Base-by-base conservation (phyloP, 2,797 vertebrate genomes). In the Microcaecilia unicolor region DNA sequence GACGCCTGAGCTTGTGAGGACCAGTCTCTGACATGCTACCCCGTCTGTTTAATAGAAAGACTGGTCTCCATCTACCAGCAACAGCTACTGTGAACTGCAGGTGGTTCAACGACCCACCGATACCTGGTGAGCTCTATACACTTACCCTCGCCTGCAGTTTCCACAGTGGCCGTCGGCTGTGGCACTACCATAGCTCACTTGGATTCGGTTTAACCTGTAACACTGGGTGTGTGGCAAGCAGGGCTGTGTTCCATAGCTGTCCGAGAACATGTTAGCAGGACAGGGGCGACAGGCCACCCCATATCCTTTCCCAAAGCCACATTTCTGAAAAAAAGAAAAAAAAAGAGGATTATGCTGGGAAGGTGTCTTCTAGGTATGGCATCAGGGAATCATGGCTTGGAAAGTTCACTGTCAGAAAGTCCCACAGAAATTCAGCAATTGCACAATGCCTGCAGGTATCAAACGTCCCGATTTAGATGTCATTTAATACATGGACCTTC, bases 111-210 rank as follows among this genome's bases (percentile, higher is more conserved):
- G n/a, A n/a, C n/a, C n/a, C n/a, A n/a, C n/a, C n/a, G n/a, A n/a
- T n/a, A n/a, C n/a, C n/a, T n/a, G n/a, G n/a, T 19, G 20, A 5
- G 20, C 5, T 19, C 19, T 18, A 31, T 44, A 1, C 6, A 5
- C 52, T 78, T 67, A 97, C 93, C 92, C 90, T 0, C 67, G 54
- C 61, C 85, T 64, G 58, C 93, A 98, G 58, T 43, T 61, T 37
- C 91, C 91, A 34, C 93, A 98, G 8, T 42, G 25, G 1, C 75
- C 49, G 33, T 95, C 84, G 2, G 58, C 69, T 5, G 10, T 48
- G 0, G 45, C 34, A 0, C 77, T 88, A 32, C 89, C 89, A 1
- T 61, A 48, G 1, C 36, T 65, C 22, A 41, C 18, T 21, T 68
- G 49, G 5, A 64, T 6, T 45, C 89, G 82, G 55, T 76, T 72